These are phyloP conservation scores for Apis mellifera DNA, from an alignment of 1,140 invertebrate genomes.

Conservation along the genomic window DNA sequence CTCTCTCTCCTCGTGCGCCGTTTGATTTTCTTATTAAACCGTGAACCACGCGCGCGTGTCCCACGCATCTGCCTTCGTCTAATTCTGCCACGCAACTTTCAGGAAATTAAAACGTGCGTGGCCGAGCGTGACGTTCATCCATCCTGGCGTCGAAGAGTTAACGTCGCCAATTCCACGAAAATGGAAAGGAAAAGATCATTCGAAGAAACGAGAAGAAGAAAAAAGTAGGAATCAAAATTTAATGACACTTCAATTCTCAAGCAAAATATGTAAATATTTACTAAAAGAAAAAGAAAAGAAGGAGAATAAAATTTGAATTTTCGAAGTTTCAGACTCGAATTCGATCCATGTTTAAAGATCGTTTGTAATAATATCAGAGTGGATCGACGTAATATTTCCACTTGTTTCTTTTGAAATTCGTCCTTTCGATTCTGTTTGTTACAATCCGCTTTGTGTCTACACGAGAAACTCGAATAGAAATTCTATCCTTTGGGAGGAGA, in stretches of 20 bases:
- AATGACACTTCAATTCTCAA: too few species aligned
- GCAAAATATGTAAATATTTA: too few species aligned
- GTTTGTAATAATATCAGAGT: too few species aligned
- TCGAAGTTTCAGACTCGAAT: too few species aligned
- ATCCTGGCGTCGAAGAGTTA: conserved; percentile 16
- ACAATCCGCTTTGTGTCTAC: background rate
- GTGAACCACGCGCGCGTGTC: conserved; percentile 72
- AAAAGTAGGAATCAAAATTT: too few species aligned
- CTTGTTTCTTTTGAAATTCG: conserved; percentile 11
- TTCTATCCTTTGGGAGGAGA: background rate
- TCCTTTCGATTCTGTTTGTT: background rate
- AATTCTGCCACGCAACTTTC: conserved; percentile 63
- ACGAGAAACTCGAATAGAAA: background rate
- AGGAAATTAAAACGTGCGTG: conserved; percentile 73
- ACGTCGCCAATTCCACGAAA: background rate
- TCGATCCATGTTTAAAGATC: too few species aligned
- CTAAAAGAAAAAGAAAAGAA: too few species aligned
- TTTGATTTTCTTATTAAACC: conserved; percentile 70
- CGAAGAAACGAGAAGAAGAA: too few species aligned
- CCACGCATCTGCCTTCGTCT: conserved; percentile 72
- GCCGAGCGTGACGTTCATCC: conserved; percentile 62
- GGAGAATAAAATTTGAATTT: too few species aligned
- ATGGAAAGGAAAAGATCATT: background rate
- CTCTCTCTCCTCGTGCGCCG: conserved; percentile 16
- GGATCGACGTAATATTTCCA: background rate